Evolutionary conservation across 2,113 vertebrate genomes (phyloP).

Genomic region (Arizona elegans): DNA sequence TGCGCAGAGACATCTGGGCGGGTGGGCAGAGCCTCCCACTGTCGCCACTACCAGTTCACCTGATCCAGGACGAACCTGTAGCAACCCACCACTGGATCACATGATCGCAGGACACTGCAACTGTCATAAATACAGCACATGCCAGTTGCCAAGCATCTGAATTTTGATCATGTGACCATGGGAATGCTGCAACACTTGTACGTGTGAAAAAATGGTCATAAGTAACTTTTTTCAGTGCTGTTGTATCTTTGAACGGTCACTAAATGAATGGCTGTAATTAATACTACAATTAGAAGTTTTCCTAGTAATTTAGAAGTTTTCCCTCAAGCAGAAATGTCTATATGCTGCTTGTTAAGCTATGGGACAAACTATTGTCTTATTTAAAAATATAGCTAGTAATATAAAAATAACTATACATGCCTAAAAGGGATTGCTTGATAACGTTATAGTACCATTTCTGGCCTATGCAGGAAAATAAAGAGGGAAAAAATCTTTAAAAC

Average conservation of each 20-base stretch:
- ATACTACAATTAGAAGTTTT: not conserved
- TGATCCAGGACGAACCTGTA: too few relatives aligned
- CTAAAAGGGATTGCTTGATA: not conserved
- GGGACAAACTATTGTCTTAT: not conserved
- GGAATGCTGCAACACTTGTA: not conserved
- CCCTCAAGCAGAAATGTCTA: not conserved
- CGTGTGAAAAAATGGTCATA: not conserved
- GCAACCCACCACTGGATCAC: not conserved
- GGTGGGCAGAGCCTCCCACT: too few relatives aligned
- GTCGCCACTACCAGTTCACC: too few relatives aligned
- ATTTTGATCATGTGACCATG: not conserved
- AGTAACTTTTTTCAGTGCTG: not conserved
- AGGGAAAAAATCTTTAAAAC: not conserved
- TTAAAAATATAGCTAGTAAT: not conserved
- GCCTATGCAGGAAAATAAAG: not conserved
- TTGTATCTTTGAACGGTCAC: too few relatives aligned
- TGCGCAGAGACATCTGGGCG: too few relatives aligned
- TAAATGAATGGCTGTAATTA: too few relatives aligned
- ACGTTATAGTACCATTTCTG: not conserved
- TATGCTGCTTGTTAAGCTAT: not conserved
- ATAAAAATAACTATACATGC: not conserved
- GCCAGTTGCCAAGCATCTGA: not conserved
- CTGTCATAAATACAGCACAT: not conserved
- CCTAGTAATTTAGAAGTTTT: not conserved
- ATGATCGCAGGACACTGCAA: not conserved